Evolutionary conservation across 2,113 vertebrate species (phyloP), one percentile per base, ranked within the genome.

Genomic region (Nothoprocta perdicaria): DNA sequence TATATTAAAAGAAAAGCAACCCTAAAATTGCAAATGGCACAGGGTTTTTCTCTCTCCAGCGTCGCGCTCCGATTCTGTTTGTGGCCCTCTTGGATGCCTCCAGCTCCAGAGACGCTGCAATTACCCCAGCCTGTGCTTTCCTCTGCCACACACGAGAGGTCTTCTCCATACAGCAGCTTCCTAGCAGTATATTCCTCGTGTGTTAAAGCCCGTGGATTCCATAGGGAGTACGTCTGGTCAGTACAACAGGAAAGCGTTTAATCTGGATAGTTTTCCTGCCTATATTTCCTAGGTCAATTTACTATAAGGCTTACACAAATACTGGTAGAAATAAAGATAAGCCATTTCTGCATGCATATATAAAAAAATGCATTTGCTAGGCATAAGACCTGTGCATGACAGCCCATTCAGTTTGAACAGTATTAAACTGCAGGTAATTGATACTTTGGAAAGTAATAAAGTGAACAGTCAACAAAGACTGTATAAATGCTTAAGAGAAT

Each of bases 61-160:
- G 2, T 72, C 79, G 83, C 79, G 41, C 68, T 83, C 8, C 14
- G 65, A 24, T 92, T 83, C 72, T 89, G 68, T 41, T 89, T 91
- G 84, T 95, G 96, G 73, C 89, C 89, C 86, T 88, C 79, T 84
- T 78, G 91, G 89, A 83, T 1, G 40, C 84, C 94, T 91, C 46
- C 94, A 82, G 63, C 72, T 89, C 81, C 81, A 78, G 85, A 92
- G 72, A 80, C 40, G 9, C 88, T 93, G 43, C 89, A 94, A 95
- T 96, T 95, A 94, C 50, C 69, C 73, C 61, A 50, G 4, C n/a
- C 1, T 87, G 73, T 67, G 69, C 73, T 78, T 88, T 41, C 73
- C 65, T 38, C 76, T 91, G 87, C 88, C 80, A 79, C n/a, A 77
- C 12, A 57, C 87, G 5, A 68, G 57, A 78, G 22, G 19, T 61